Base-by-base conservation (phyloP, 2,888 invertebrate species). In the Incurvaria masculella region DNA sequence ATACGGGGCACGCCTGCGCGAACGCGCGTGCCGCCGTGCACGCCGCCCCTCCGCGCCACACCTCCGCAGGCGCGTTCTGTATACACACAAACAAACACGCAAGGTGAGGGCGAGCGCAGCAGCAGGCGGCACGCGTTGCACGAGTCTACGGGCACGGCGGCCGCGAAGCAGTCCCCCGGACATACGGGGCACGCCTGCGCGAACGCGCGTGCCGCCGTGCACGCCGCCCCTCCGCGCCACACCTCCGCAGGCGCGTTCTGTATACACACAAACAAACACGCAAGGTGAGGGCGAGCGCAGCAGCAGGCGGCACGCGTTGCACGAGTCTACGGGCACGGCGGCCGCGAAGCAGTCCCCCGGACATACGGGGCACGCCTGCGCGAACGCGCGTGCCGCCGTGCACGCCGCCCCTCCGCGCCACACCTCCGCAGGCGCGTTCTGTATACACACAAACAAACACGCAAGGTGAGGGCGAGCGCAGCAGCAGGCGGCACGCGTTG, bases 111-210 rank as follows among this genome's bases (percentile, higher is more conserved):
- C n/a, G n/a, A n/a, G n/a, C n/a, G n/a, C n/a, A n/a, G n/a, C n/a
- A n/a, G n/a, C n/a, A n/a, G n/a, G 50, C 1, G 51, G 46, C 74
- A 74, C 1, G 72, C 69, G 49, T 69, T 69, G 50, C 74, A 74
- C 8, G 71, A 63, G 1, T 70, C 71, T 8, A 23, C 42, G 1
- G 74, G 73, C 1, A 72, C 56, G 4, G 56, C 56, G 0, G 58
- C n/a, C 0, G 59, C 56, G 55, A 65, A 70, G 54, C 74, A 74
- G 6, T 61, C 61, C 1, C 10, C n/a, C 0, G 74, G 74, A 44
- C 74, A 74, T 4, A 67, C 53, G 1, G 72, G 68, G 33, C 74
- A 74, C 1, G 58, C 49, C 0, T 55, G 57, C 0, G 66, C 68
- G 54, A 55, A 72, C 45, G 60, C 56, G 1, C 61, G 64, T 0